Base-by-base conservation (phyloP, 2,113 vertebrate genomes). In the Rostratula benghalensis region DNA sequence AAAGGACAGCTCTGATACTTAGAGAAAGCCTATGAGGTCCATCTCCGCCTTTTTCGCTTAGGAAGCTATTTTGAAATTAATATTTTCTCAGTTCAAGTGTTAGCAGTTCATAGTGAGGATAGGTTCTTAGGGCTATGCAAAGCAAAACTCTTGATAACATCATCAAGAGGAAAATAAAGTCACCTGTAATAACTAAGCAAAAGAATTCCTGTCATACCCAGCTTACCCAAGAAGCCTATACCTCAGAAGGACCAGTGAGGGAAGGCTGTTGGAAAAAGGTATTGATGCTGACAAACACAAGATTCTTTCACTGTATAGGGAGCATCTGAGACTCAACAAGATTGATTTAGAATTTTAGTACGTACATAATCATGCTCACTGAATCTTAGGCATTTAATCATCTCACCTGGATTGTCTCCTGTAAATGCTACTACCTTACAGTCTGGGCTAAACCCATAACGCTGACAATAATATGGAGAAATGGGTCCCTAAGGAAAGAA, bases 331-430 rank as follows among this genome's bases (percentile, higher is more conserved):
- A 87, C 82, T 24, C 84, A 76, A 65, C 33, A 7, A 87, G 69
- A 86, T 9, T 37, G 78, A 94, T 83, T 90, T 69, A 69, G n/a
- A 54, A 68, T 51, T 88, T 92, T 60, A 87, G 79, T 19, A 81
- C 57, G 53, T 70, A 67, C 30, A 90, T 67, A 89, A 75, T 61
- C 56, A 64, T 69, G 94, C 74, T 79, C 88, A 77, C 65, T 68
- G 85, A 53, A 82, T 82, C 57, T 80, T 71, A 81, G 8, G 67
- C 63, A 68, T 93, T 75, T 84, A 86, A 63, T 89, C 94, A 93
- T 73, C 97, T 98, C 95, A 99, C 99, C 99, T 96, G 99, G 99
- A 93, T 99, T 99, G 97, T 99, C 99, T 91, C 99, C 99, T 18
- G 99, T 99, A 97, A 99, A 99, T 12, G 99, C 98, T 79, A 99